Base-by-base conservation (phyloP, 2,113 vertebrate species). In the Ciconia stormi region DNA sequence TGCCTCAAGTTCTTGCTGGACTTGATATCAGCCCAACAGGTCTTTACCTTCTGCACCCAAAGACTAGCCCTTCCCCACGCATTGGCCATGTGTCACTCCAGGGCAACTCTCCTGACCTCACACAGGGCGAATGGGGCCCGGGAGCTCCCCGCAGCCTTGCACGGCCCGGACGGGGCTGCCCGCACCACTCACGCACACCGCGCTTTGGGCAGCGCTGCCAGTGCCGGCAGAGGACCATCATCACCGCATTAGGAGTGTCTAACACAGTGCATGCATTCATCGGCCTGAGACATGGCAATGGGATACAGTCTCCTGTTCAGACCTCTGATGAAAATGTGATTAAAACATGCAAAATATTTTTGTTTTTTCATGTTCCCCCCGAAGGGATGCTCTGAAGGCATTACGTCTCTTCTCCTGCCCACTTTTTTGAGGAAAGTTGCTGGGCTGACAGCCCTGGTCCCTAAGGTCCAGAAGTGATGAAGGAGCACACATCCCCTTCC, bases 181-280 rank as follows among this genome's bases (percentile, higher is more conserved):
- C 10, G 15, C 18, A 26, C 23, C 7, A 2, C 55, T 34, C 52
- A 18, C 0, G 0, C 42, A 34, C 44, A 42, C 42, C 6, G 4
- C 0, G 0, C 36, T 61, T 63, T 1, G 17, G 55, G 14, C 40
- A 63, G 58, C 7, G 30, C 29, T 66, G 61, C 7, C 87, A 46
- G 5, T 3, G 2, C 63, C 1, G 3, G 29, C 40, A 63, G 44
- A 67, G n/a, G 17, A 87, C 71, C 2, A 0, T 2, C 2, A 1
- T 25, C 56, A 17, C 27, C 1, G 0, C 7, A 3, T 1, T 3
- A 19, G 59, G 23, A 19, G 55, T 47, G 34, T 23, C 46, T 42
- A 18, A 61, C 38, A 13, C 25, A 21, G 62, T 1, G 9, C 0
- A 1, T 29, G 16, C 10, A 3, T 52, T 38, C 52, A 18, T 23